These are phyloP conservation scores for Spizaetus ornatus DNA, from an alignment of 2,113 vertebrate species.

Conservation along the genomic window DNA sequence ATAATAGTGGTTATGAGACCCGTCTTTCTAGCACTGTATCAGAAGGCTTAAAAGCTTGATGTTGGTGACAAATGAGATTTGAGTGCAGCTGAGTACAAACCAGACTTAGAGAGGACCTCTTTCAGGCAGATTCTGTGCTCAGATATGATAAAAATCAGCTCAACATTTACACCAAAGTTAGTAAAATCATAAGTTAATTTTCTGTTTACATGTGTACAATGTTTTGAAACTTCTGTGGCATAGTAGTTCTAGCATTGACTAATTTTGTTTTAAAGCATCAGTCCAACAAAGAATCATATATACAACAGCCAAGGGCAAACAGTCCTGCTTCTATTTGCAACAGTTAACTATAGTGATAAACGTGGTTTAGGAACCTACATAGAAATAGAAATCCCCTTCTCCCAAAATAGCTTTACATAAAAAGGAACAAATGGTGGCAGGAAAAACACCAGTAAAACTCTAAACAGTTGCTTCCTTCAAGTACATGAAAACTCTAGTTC, in stretches of 20 bases:
- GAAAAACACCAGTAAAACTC: constrained; percentile 7
- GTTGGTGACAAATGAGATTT: not conserved
- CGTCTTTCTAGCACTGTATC: not conserved
- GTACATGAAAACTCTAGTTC: not conserved
- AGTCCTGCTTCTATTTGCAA: constrained; percentile 15
- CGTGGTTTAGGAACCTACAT: not conserved
- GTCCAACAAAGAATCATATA: not conserved
- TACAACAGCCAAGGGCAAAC: not conserved
- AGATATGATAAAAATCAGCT: not conserved
- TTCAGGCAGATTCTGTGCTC: not conserved
- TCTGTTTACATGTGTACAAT: not conserved
- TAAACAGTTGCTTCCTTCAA: constrained; percentile 15
- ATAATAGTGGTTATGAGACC: not conserved
- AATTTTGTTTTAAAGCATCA: not conserved
- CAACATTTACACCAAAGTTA: not conserved
- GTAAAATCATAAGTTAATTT: not conserved
- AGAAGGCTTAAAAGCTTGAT: not conserved
- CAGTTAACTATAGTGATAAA: constrained; percentile 14
- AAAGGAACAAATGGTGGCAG: not conserved
- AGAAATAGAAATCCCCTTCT: constrained; percentile 48
- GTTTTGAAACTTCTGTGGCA: not conserved
- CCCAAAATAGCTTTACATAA: constrained; percentile 8
- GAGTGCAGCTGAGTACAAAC: not conserved
- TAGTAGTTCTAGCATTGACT: not conserved
- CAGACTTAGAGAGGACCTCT: not conserved